Base-by-base conservation (phyloP, 1,140 invertebrate genomes). In the Cotesia glomerata region DNA sequence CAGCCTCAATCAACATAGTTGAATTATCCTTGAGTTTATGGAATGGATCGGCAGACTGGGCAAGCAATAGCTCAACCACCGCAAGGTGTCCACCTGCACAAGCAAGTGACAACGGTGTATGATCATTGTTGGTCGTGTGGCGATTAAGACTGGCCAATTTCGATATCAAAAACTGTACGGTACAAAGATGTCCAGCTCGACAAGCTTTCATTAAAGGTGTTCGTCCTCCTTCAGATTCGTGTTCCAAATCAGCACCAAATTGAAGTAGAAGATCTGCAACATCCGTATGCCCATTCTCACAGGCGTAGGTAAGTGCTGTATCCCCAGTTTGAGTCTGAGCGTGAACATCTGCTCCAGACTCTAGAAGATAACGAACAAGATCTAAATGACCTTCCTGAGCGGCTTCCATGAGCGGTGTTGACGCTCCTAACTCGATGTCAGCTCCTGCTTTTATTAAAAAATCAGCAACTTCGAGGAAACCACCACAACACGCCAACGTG, bases 191-290 rank as follows among this genome's bases (percentile, higher is more conserved):
- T n/a, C 98, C 98, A 65, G 98, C 97, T 82, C 98, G 93, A 75
- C 97, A 97, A n/a, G 98, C 97, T 87, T 99, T 95, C 98, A 99
- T 99, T 73, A 99, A 86, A 35, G 98, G 98, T 39, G 98, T 99
- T 85, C 95, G 90, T 49, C 94, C 97, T 77, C 95, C 97, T 89
- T 96, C 95, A n/a, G 94, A 96, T 88, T 95, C 93, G 82, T 97
- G 95, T 86, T 97, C 95, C 74, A 99, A 90, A 85, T 98, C 93
- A 58, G 98, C 98, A 69, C 95, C 95, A 84, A 94, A 95, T 75
- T 91, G 90, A 58, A 97, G 89, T 49, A 99, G 90, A 56, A 99
- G 89, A 85, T 96, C 95, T 26, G 95, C 93, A 79, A 96, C 94
- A 91, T 98, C 93, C 68, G 98, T 95, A 90, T 99, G 94, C 49